These are phyloP conservation scores for Oreotrochilus melanogaster DNA, from an alignment of 2,113 vertebrate genomes.

Conservation along the genomic window DNA sequence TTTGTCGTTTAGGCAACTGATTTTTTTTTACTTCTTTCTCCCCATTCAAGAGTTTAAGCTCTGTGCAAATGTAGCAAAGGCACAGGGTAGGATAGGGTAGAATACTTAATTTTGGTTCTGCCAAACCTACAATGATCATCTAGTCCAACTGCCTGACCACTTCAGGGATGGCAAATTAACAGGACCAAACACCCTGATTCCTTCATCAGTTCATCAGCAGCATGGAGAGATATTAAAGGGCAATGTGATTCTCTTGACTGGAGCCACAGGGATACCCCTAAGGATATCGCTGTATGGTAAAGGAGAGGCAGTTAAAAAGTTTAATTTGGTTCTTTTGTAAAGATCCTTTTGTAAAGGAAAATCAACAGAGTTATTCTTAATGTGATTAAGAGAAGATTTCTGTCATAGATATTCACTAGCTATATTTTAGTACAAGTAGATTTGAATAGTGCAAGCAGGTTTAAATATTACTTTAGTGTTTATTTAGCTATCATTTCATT, in stretches of 20 bases:
- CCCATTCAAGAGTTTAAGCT: background rate
- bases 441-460: background rate
- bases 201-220: background rate
- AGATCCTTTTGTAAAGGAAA: background rate
- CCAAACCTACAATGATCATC: background rate
- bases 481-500: slow-evolving; percentile 1
- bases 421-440: background rate
- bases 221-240: background rate
- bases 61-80: background rate
- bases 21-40: background rate
- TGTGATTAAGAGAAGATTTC: background rate
- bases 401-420: background rate
- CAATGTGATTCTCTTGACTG: background rate
- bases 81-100: background rate
- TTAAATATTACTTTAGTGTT: background rate
- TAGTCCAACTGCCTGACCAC: background rate
- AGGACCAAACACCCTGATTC: background rate
- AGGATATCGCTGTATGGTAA: background rate
- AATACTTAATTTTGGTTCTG: background rate
- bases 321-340: background rate
- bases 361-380: background rate
- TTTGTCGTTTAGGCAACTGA: slow-evolving; percentile 10
- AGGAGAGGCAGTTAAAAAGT: background rate
- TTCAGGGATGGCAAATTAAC: background rate
- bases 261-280: background rate